Conservation (phyloP, 2,888 invertebrate genomes). For the Rhagium mordax region DNA sequence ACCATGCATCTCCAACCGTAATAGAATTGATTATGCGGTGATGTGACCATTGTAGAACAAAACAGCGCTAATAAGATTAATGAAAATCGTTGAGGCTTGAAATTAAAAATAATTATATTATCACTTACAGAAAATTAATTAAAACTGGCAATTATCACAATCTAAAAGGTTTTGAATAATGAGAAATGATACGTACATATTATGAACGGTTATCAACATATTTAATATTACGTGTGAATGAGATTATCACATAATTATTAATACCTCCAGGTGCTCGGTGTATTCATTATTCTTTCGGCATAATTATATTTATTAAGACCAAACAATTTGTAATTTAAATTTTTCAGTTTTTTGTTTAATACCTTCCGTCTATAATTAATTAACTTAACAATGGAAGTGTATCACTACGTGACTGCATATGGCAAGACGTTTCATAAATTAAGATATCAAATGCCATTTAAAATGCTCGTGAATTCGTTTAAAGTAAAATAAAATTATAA, state of each 20-base stretch:
- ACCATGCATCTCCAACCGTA: constrained; percentile 1
- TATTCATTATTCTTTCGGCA: constrained; percentile 18
- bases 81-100: constrained; percentile 20
- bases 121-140: constrained; percentile 29
- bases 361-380: background rate
- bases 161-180: constrained; percentile 25
- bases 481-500: background rate
- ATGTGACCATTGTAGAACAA: constrained; percentile 3
- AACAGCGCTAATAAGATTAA: constrained; percentile 23
- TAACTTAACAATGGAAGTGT: constrained; percentile 5
- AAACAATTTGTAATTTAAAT: constrained; percentile 17
- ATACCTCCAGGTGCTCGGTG: constrained; percentile 25
- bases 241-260: constrained; percentile 41
- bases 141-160: constrained; percentile 24
- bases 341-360: constrained; percentile 3
- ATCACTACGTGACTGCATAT: background rate
- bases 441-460: background rate
- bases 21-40: constrained; percentile 1
- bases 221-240: constrained; percentile 37
- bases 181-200: constrained; percentile 28
- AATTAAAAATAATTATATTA: constrained; percentile 34
- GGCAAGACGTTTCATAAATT: constrained; percentile 1
- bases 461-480: background rate
- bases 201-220: constrained; percentile 40
- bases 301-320: background rate